These are phyloP conservation scores for Abrostola triplasia DNA, from an alignment of 2,888 invertebrate species.

Conservation along the genomic window DNA sequence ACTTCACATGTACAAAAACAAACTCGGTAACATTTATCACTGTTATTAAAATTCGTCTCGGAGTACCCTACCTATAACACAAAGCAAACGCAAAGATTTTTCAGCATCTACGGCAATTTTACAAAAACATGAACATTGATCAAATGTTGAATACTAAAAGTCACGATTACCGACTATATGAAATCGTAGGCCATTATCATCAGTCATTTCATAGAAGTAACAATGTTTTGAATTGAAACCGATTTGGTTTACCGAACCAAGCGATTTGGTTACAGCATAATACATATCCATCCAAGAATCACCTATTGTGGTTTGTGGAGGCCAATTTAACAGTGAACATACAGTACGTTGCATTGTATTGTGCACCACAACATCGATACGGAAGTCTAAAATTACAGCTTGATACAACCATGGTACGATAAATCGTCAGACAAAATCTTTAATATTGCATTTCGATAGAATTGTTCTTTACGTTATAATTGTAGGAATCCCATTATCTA, in stretches of 20 bases:
- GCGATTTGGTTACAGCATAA: conserved; percentile 18
- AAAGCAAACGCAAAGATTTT: too few species aligned
- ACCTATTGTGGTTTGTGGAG: conserved; percentile 48
- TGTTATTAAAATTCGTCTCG: too few species aligned
- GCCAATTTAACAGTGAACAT: conserved; percentile 2
- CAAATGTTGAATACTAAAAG: too few species aligned
- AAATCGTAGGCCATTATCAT: not conserved
- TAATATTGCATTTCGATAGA: too few species aligned
- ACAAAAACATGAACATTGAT: too few species aligned
- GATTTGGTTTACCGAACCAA: too few species aligned
- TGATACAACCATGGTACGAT: conserved; percentile 8
- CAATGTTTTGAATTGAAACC: conserved; percentile 25
- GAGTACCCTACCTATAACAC: too few species aligned
- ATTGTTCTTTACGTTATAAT: too few species aligned
- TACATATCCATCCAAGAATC: conserved; percentile 23
- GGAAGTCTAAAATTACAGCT: conserved; percentile 64
- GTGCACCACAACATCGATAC: conserved; percentile 14
- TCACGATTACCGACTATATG: not conserved
- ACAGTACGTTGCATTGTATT: conserved; percentile 20
- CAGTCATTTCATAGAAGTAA: conserved; percentile 2
- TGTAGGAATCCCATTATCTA: too few species aligned
- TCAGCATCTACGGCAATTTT: too few species aligned
- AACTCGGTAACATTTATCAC: too few species aligned
- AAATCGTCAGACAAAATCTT: not conserved
- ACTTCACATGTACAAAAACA: too few species aligned